These are phyloP conservation scores for Hydrotaea diabolus DNA, from an alignment of 2,888 invertebrate genomes.

Conservation along the genomic window DNA sequence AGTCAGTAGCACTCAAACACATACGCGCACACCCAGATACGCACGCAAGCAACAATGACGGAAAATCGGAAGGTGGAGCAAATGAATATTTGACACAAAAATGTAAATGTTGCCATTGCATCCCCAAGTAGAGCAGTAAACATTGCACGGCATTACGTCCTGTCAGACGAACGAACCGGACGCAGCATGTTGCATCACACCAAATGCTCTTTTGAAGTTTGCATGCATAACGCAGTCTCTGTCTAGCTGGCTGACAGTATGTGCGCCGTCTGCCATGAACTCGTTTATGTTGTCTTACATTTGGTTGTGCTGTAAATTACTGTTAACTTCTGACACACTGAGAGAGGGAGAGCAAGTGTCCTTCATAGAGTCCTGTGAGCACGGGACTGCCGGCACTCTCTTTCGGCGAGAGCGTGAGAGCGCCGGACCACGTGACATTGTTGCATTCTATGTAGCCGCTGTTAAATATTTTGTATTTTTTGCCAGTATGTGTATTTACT, in stretches of 20 bases:
- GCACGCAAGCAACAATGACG: not conserved
- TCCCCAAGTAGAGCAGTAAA: slow-evolving; percentile 34
- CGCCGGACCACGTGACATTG: slow-evolving; percentile 64
- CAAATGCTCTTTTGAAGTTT: not conserved
- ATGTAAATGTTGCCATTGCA: slow-evolving; percentile 54
- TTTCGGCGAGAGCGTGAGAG: not conserved
- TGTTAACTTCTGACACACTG: not conserved
- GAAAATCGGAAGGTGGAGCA: slow-evolving; percentile 26
- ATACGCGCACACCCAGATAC: not conserved
- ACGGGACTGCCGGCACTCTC: not conserved
- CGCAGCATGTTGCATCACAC: slow-evolving; percentile 44
- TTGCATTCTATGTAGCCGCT: slow-evolving; percentile 52
- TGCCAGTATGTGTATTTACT: slow-evolving; percentile 36
- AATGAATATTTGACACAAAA: slow-evolving; percentile 36
- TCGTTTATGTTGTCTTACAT: not conserved
- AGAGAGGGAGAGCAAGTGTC: not conserved
- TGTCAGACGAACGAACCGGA: slow-evolving; percentile 29
- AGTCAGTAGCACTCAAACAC: not conserved
- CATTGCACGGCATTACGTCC: slow-evolving; percentile 39
- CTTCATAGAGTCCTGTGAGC: not conserved
- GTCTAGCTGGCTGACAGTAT: not conserved
- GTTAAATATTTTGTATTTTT: not conserved
- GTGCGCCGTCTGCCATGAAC: not conserved
- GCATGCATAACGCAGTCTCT: not conserved
- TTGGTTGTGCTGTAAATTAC: slow-evolving; percentile 1